A percentile compares a stretch with the other conserved stretches of the same genome.
These are phyloP conservation scores for Dolichopus griseipennis DNA, from an alignment of 2,888 invertebrate species.

Conservation along the genomic window DNA sequence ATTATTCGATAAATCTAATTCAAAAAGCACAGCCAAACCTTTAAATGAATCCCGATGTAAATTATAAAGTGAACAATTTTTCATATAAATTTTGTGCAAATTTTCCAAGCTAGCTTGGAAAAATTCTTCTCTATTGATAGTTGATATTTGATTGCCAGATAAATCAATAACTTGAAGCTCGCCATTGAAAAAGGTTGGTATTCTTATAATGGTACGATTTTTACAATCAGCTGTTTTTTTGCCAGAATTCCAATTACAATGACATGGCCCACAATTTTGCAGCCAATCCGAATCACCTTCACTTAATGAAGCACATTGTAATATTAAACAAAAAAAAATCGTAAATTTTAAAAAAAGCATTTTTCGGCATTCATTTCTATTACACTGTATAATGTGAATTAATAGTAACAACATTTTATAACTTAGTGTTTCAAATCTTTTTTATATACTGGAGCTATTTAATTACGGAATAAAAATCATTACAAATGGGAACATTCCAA, in stretches of 20 bases:
- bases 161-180: slow-evolving; percentile 66
- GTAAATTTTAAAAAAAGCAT: too few species aligned
- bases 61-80: slow-evolving; percentile 62
- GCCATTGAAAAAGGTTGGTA: slow-evolving; percentile 64
- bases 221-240: slow-evolving; percentile 77
- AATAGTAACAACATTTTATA: too few species aligned
- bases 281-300: slow-evolving; percentile 36
- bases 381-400: too few species aligned
- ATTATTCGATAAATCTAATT: slow-evolving; percentile 73
- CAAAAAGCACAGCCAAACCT: slow-evolving; percentile 67
- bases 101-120: slow-evolving; percentile 61
- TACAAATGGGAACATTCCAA: too few species aligned
- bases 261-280: slow-evolving; percentile 49
- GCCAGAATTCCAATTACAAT: slow-evolving; percentile 78
- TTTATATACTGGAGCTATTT: too few species aligned
- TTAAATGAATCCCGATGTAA: slow-evolving; percentile 69
- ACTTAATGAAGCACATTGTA: neutral
- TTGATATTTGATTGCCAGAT: slow-evolving; percentile 58
- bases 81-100: slow-evolving; percentile 69
- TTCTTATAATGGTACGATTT: slow-evolving; percentile 52
- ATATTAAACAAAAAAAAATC: too few species aligned
- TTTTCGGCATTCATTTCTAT: too few species aligned
- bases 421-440: too few species aligned
- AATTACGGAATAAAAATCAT: too few species aligned
- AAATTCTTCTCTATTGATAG: slow-evolving; percentile 60